Evolutionary conservation across 2,113 vertebrate genomes (phyloP).

Genomic region (Chloroceryle aenea): DNA sequence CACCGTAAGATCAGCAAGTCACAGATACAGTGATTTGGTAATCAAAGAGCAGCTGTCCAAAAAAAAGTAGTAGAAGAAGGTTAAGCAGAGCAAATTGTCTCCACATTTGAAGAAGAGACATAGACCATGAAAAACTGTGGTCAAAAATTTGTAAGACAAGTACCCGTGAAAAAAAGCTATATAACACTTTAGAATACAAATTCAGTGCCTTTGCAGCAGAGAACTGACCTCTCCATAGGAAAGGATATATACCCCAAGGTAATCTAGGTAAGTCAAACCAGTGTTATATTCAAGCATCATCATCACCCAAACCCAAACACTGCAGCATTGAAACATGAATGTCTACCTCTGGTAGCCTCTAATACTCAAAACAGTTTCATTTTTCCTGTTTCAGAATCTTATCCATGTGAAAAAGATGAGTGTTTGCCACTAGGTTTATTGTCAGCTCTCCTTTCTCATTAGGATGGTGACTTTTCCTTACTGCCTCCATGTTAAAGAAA

Average conservation of each 20-base stretch:
- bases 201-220: neutral
- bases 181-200: neutral
- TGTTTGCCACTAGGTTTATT: neutral
- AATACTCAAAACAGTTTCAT: neutral
- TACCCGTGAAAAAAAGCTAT: neutral
- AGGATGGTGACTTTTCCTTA: neutral
- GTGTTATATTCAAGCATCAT: neutral
- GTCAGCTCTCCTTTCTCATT: neutral
- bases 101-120: neutral
- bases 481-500: neutral
- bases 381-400: neutral
- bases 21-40: neutral
- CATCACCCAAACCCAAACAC: neutral
- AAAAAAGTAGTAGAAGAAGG: neutral
- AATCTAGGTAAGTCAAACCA: neutral
- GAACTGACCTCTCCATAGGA: neutral
- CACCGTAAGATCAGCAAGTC: neutral
- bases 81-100: neutral
- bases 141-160: neutral
- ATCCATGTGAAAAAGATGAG: neutral
- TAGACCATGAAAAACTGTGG: neutral
- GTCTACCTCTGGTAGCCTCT: neutral
- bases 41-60: neutral
- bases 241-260: neutral
- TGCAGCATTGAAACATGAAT: neutral